A percentile compares a stretch with the other conserved stretches of the same genome.
phyloP scores from a whole-genome alignment of 2,797 vertebrate species.

The Ctenopoma kingsleyae region DNA sequence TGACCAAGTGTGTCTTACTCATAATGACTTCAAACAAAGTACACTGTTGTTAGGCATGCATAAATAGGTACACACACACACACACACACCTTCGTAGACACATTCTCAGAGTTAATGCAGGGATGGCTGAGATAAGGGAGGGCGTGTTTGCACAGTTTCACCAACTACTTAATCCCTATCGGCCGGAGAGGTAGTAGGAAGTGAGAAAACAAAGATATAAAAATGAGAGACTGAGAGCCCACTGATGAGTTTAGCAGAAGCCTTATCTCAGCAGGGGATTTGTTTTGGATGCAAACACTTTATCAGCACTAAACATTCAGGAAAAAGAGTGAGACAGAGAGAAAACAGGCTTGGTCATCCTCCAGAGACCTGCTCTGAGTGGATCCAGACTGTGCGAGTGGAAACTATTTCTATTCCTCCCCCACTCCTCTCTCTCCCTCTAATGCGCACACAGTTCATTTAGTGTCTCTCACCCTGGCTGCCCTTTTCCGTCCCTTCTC shows the following conservation, averaged over 20 bases:
- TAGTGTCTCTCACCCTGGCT: constrained; percentile 62
- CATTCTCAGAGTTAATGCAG: constrained; percentile 34
- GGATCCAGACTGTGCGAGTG: constrained; percentile 72
- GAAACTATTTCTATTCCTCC: constrained; percentile 67
- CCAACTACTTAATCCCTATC: constrained; percentile 71
- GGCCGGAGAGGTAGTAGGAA: constrained; percentile 25
- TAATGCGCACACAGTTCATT: constrained; percentile 53
- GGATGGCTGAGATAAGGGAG: constrained; percentile 59
- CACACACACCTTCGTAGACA: constrained; percentile 22
- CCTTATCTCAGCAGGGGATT: constrained; percentile 62
- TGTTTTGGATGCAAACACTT: constrained; percentile 72
- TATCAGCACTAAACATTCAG: constrained; percentile 75
- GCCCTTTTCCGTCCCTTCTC: constrained; percentile 38
- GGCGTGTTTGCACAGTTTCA: constrained; percentile 53
- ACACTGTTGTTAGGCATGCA: constrained; percentile 45
- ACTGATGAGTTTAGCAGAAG: constrained; percentile 62
- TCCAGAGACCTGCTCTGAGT: constrained; percentile 69
- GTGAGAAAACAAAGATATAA: constrained; percentile 45
- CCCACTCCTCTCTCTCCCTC: constrained; percentile 14
- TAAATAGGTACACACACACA: constrained; percentile 35
- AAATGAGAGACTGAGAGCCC: constrained; percentile 44
- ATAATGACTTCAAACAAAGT: constrained; percentile 62
- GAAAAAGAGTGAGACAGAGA: constrained; percentile 52
- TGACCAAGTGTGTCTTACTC: constrained; percentile 68
- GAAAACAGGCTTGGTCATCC: constrained; percentile 67